Base-by-base conservation (phyloP, 2,113 vertebrate species). In the Shinisaurus crocodilurus region DNA sequence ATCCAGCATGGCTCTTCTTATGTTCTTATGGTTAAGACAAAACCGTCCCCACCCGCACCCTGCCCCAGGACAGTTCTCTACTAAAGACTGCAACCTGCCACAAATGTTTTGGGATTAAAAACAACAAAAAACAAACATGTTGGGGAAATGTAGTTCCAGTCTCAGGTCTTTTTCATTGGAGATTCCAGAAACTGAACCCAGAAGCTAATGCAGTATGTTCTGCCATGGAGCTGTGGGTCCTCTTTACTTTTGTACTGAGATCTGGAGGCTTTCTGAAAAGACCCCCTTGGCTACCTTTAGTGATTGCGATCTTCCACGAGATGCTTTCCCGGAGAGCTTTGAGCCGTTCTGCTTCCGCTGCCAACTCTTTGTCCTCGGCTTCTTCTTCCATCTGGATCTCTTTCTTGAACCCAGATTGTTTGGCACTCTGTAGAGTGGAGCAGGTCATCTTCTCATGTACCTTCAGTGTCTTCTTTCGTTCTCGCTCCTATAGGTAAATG, bases 361-460 rank as follows among this genome's bases (percentile, higher is more conserved):
- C 43, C 76, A 89, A 75, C 69, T 94, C 96, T 69, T 82, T 93
- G 67, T 90, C 88, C 3, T 93, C 93, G 0, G 93, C 90, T 67
- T 97, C 92, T 6, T 97, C 97, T 65, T 96, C 95, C 43, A 95
- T 93, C 94, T 95, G 94, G 87, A 98, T 92, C 92, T 96, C 93
- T 43, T 91, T 97, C 88, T 95, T 97, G 45, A 98, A 74, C 16
- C 90, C 95, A 3, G 88, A 95, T 79, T 92, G 95, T 80, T 95
- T 96, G 82, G 95, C 89, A 10, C 94, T 96, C 50, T 95, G 91
- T 90, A 94, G 95, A 13, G 95, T 94, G 1, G 97, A 81, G 54
- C 95, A 95, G 37, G 98, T 97, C 1, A 91, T 95, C 95, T 98
- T 99, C 95, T 98, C 95, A 3, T 98, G 95, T 87, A 98, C 96